Percentiles rank a stretch among this genome's conserved stretches.
Evolutionary conservation across 2,113 vertebrate genomes (phyloP).

Genomic region (Alectura lathami): DNA sequence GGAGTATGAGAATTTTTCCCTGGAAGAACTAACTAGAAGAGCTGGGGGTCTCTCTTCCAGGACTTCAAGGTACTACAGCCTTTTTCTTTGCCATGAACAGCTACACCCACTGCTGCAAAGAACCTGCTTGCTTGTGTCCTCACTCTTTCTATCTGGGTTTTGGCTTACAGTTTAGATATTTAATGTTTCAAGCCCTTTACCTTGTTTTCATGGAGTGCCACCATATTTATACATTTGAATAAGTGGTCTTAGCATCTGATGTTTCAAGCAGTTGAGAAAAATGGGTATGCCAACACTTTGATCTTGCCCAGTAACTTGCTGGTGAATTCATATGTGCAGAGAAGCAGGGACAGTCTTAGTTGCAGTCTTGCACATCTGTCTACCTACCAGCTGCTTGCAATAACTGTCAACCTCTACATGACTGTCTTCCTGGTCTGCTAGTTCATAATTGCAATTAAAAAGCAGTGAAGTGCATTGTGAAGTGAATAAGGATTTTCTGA

Average conservation of each 20-base stretch:
- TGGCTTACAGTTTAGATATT: background rate
- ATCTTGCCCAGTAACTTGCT: background rate
- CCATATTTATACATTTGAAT: background rate
- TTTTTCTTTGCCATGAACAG: background rate
- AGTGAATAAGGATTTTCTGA: background rate
- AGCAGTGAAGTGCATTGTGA: background rate
- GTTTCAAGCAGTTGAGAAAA: background rate
- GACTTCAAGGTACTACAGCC: constrained; percentile 74
- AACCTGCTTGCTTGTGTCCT: background rate
- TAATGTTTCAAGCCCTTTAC: background rate
- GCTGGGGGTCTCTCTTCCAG: constrained; percentile 81
- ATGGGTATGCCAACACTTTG: background rate
- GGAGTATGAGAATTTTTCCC: constrained; percentile 80
- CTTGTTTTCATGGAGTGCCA: background rate
- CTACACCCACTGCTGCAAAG: background rate
- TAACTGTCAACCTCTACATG: background rate
- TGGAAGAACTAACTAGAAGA: constrained; percentile 81
- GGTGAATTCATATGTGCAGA: background rate
- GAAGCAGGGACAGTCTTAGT: background rate
- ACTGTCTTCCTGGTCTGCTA: background rate
- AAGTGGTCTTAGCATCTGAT: background rate
- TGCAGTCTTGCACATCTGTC: background rate
- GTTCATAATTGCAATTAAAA: background rate
- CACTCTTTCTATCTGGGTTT: background rate
- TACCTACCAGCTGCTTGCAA: background rate